phyloP scores from a whole-genome alignment of 2,888 invertebrate genomes.

The Rotaria socialis region DNA sequence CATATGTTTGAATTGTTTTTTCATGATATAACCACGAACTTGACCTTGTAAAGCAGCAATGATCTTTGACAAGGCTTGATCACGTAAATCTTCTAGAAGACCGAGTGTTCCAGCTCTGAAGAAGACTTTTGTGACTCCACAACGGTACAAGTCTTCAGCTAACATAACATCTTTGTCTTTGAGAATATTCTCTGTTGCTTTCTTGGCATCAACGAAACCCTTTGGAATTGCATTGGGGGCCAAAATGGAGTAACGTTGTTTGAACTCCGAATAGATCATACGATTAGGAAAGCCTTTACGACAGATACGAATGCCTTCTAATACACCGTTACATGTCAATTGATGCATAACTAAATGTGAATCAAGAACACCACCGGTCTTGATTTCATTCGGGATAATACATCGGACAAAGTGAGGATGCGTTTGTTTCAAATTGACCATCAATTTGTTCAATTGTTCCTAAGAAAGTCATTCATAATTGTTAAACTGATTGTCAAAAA shows the following conservation, averaged over 20 bases:
- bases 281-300: constrained; percentile 99
- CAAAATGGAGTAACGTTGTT: constrained; percentile 99
- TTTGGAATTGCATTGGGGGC: constrained; percentile 74
- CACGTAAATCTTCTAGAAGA: constrained; percentile 99
- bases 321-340: constrained; percentile 99
- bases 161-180: constrained; percentile 64
- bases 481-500: no score
- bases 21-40: constrained; percentile 76
- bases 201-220: constrained; percentile 62
- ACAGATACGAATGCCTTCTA: constrained; percentile 99
- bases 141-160: constrained; percentile 88
- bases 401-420: constrained; percentile 99
- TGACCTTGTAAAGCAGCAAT: constrained; percentile 84
- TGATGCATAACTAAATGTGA: constrained; percentile 98
- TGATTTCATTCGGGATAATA: constrained; percentile 86
- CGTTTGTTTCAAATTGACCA: constrained; percentile 89
- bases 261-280: constrained; percentile 99
- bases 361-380: constrained; percentile 73
- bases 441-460: constrained; percentile 81
- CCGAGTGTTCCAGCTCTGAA: constrained; percentile 99
- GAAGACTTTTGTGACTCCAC: constrained; percentile 99
- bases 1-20: constrained; percentile 83
- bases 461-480: background rate
- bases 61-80: constrained; percentile 91
- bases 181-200: constrained; percentile 68